Evolutionary conservation across 2,888 invertebrate species (phyloP).

Genomic region (Hirtodrosophila cameraria): DNA sequence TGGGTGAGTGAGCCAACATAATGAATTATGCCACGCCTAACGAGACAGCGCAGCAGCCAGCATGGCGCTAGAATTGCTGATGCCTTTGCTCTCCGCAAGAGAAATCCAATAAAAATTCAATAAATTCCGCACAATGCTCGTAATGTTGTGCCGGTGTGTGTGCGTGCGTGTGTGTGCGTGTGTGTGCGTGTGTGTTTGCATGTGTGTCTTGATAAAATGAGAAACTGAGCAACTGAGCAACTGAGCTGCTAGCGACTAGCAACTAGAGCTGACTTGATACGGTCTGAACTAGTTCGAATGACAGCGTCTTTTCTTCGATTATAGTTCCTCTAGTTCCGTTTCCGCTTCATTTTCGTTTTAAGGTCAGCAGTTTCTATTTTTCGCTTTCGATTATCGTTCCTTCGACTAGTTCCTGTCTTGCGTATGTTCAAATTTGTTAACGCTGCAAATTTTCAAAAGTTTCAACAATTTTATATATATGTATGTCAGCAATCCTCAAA

Average conservation of each 20-base stretch:
- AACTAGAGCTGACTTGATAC: too few relatives aligned
- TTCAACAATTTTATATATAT: too few relatives aligned
- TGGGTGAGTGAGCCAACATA: slow-evolving; percentile 66
- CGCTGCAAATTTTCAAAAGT: too few relatives aligned
- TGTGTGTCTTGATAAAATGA: slow-evolving; percentile 26
- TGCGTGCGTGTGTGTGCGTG: slow-evolving; percentile 10
- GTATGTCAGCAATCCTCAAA: too few relatives aligned
- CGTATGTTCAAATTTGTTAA: too few relatives aligned
- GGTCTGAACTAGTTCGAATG: too few relatives aligned
- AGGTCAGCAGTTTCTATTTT: too few relatives aligned
- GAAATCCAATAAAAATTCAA: slow-evolving; percentile 81
- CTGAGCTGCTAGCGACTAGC: slow-evolving; percentile 16
- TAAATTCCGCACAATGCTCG: slow-evolving; percentile 75
- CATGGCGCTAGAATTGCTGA: slow-evolving; percentile 48
- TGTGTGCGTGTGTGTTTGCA: not conserved
- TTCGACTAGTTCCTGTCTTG: too few relatives aligned
- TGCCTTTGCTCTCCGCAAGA: slow-evolving; percentile 36
- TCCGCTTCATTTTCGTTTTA: too few relatives aligned
- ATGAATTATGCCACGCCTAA: slow-evolving; percentile 79
- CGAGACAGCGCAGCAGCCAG: slow-evolving; percentile 69
- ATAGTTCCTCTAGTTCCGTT: too few relatives aligned
- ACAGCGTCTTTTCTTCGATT: too few relatives aligned
- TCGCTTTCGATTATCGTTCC: too few relatives aligned
- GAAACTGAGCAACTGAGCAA: slow-evolving; percentile 7
- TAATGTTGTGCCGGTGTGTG: slow-evolving; percentile 45